Evolutionary conservation across 1,140 invertebrate species (phyloP), one percentile per base, ranked within the genome.

Genomic region (Listronotus bonariensis): DNA sequence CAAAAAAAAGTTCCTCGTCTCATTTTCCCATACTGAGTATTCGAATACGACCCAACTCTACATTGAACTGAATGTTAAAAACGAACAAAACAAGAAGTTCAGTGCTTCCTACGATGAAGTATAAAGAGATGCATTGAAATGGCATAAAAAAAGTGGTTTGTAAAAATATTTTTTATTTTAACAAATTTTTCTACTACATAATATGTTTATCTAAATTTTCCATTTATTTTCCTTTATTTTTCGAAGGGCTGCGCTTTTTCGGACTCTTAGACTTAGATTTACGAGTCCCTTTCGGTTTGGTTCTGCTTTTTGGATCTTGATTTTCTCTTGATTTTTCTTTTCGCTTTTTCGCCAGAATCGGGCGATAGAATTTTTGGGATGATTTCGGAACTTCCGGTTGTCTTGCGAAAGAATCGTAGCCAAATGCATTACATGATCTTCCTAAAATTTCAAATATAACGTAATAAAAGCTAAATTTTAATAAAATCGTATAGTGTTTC

Each of bases 371-470:
- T 55, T 72, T 76, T 68, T 41, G 65, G 8, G 60, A 26, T 11
- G 57, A 36, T 67, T 61, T 38, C 69, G 61, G 34, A 69, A 67
- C 57, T 76, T 80, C 58, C 68, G 79, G 77, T 3, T 48, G 61
- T 0, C 81, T 74, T n/a, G 75, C 75, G 57, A 78, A 82, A 0
- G 78, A 71, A 72, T 84, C 83, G 62, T 85, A 85, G 52, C 79
- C 79, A 40, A 83, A 82, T 42, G 80, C 74, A 0, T 62, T 72
- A 42, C 83, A 85, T 0, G 67, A 67, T 68, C 79, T 78, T 6
- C 80, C 81, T 82, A 26, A 38, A 64, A 56, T 7, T 17, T 2
- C 1, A 2, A 10, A 34, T 38, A n/a, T 3, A 15, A 15, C 12
- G 7, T 31, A n/a, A 6, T 18, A 45, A 45, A 45, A 45, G 14